These are phyloP conservation scores for Ischnus inquisitorius DNA, from an alignment of 2,888 invertebrate genomes.

Conservation along the genomic window DNA sequence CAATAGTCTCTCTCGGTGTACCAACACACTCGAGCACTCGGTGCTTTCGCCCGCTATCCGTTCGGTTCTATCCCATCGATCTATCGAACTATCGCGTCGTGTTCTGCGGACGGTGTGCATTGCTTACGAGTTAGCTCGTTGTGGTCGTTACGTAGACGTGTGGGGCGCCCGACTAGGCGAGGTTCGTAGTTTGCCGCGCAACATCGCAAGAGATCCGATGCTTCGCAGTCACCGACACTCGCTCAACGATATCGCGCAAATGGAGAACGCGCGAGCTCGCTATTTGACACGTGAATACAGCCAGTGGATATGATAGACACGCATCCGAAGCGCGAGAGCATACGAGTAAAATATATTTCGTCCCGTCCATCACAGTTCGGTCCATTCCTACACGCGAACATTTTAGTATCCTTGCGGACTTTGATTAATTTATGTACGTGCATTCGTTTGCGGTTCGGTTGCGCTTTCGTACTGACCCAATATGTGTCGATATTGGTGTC, in stretches of 20 bases:
- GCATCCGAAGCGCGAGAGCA: constrained; percentile 4
- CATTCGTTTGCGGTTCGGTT: background rate
- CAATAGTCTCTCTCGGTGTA: background rate
- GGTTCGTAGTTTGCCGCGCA: constrained; percentile 30
- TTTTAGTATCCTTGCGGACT: background rate
- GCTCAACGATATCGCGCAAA: constrained; percentile 46
- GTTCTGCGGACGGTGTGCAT: background rate
- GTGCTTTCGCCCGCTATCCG: constrained; percentile 28
- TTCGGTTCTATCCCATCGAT: constrained; percentile 23
- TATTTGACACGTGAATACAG: constrained; percentile 1
- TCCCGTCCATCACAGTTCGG: constrained; percentile 44
- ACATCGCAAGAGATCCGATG: constrained; percentile 36
- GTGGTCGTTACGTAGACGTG: constrained; percentile 39
- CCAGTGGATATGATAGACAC: background rate
- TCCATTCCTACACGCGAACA: constrained; percentile 7
- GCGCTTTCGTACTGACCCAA: constrained; percentile 21
- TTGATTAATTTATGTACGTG: constrained; percentile 27
- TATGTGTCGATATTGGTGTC: constrained; percentile 44
- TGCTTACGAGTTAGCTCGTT: constrained; percentile 20
- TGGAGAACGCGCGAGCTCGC: constrained; percentile 27
- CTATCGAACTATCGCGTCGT: constrained; percentile 43
- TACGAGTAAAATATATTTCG: constrained; percentile 40
- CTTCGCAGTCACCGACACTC: constrained; percentile 36
- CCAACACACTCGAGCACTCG: background rate
- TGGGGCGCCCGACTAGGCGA: constrained; percentile 26